These are phyloP conservation scores for Marcusenius ussheri DNA, from an alignment of 2,113 vertebrate species.

Conservation along the genomic window DNA sequence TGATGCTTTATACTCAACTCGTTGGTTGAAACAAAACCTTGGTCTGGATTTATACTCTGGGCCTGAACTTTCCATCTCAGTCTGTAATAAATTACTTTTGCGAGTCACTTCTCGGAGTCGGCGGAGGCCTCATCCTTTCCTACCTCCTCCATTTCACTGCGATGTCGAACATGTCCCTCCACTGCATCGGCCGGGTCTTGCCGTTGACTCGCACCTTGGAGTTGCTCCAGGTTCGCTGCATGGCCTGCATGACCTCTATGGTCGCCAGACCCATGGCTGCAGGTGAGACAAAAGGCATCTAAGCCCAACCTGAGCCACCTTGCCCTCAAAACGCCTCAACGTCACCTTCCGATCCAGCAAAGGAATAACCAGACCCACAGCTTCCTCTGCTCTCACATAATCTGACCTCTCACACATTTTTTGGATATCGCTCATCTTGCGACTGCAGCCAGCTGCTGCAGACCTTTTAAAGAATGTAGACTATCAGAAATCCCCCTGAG, in stretches of 20 bases:
- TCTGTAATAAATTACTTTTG: too few species aligned
- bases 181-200: slow-evolving; percentile 90
- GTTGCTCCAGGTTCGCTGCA: slow-evolving; percentile 90
- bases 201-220: slow-evolving; percentile 92
- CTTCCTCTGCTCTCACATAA: not conserved
- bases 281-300: not conserved
- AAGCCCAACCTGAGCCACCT: too few species aligned
- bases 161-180: slow-evolving; percentile 98
- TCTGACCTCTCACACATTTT: not conserved
- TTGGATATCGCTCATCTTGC: not conserved
- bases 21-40: too few species aligned
- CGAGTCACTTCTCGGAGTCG: not conserved
- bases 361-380: not conserved
- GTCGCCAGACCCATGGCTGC: slow-evolving; percentile 92
- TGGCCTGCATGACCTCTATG: slow-evolving; percentile 93
- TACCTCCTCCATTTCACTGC: slow-evolving; percentile 97
- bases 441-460: not conserved
- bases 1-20: too few species aligned
- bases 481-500: not conserved
- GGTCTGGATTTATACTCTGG: too few species aligned
- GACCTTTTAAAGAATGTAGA: not conserved
- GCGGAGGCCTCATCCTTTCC: not conserved
- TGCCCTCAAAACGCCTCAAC: not conserved
- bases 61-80: too few species aligned
- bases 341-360: not conserved